Conservation (phyloP, 2,888 invertebrate genomes). For the Nymphalis polychloros region DNA sequence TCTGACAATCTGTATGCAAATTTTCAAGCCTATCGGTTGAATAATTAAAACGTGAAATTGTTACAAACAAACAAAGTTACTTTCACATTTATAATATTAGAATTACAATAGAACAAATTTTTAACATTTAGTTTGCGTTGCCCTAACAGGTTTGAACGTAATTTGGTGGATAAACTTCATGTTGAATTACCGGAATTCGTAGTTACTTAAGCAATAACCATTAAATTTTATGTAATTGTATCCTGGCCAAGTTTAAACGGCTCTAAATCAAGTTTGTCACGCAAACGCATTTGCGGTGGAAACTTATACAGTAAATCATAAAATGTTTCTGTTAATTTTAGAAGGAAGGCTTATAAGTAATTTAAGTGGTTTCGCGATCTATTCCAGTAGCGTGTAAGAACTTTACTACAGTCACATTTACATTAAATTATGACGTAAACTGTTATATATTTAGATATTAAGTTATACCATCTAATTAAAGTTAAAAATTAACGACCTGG, state of each 20-base stretch:
- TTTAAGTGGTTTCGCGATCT: not conserved
- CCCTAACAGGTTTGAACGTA: no score
- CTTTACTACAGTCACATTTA: not conserved
- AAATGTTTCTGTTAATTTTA: conserved; percentile 8
- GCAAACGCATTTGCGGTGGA: not conserved
- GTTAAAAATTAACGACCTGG: no score
- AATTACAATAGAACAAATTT: no score
- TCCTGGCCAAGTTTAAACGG: not conserved
- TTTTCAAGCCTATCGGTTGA: no score
- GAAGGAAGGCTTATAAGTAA: not conserved
- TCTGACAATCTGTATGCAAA: no score
- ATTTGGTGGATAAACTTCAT: no score
- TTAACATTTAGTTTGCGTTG: no score
- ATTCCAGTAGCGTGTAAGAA: not conserved
- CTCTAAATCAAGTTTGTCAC: not conserved
- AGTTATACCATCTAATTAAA: no score
- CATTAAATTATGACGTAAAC: not conserved
- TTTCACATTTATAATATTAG: no score
- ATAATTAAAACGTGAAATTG: no score
- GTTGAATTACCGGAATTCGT: not conserved
- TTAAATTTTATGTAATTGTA: not conserved
- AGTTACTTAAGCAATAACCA: conserved; percentile 7
- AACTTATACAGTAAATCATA: conserved; percentile 5
- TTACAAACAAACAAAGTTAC: no score
- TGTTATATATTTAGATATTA: no score